phyloP scores from a whole-genome alignment of 2,113 vertebrate species.

The Mionectes macconnelli region DNA sequence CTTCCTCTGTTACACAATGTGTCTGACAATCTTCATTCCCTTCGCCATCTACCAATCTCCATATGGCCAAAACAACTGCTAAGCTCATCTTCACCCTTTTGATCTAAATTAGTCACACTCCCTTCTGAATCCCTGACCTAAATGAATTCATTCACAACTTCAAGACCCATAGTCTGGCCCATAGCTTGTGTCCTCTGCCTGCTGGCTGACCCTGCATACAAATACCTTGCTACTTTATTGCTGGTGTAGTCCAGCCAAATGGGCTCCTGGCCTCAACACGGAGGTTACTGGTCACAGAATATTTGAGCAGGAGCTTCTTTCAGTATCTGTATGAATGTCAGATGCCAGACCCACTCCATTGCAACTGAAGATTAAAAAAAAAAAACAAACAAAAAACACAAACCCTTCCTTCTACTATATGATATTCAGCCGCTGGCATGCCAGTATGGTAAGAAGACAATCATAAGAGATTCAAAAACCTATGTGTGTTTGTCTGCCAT shows the following conservation, averaged over 20 bases:
- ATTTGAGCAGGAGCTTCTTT: not conserved
- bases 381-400: not conserved
- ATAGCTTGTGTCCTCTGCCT: accelerated
- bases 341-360: not conserved
- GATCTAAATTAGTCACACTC: not conserved
- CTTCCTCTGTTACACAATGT: not conserved
- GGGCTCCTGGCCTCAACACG: not conserved
- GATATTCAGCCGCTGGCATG: not conserved
- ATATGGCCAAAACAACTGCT: not conserved
- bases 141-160: not conserved
- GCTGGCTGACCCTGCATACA: not conserved
- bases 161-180: not conserved
- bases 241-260: not conserved
- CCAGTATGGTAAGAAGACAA: not conserved
- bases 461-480: not conserved
- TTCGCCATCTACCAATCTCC: not conserved
- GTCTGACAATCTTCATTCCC: not conserved
- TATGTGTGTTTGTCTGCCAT: not conserved
- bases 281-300: not conserved
- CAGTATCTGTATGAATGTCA: not conserved
- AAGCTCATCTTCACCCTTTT: not conserved
- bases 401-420: accelerated
- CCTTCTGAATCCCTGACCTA: not conserved
- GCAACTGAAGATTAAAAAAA: not conserved
- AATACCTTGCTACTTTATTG: not conserved